These are phyloP conservation scores for Panulirus ornatus DNA, from an alignment of 1,140 invertebrate species.

Conservation along the genomic window DNA sequence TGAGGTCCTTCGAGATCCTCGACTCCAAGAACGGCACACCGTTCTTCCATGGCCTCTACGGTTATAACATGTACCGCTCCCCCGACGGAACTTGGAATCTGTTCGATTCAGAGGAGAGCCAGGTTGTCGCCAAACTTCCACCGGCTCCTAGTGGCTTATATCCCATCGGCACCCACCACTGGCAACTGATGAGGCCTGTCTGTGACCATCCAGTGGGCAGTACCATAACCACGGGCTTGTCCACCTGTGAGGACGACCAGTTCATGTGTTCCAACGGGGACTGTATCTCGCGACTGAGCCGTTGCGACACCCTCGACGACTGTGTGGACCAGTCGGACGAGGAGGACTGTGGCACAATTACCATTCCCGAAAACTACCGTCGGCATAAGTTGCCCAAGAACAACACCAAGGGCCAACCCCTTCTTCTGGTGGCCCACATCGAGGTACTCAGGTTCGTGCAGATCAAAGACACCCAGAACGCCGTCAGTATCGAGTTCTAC, in stretches of 20 bases:
- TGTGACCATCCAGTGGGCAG: background rate
- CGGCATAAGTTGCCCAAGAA: background rate
- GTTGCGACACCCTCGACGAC: background rate
- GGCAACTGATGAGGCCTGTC: background rate
- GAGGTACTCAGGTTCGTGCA: background rate
- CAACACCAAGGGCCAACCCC: background rate
- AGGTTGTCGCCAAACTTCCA: background rate
- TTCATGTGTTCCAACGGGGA: background rate
- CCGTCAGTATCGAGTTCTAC: background rate
- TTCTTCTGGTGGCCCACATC: background rate
- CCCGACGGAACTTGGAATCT: background rate
- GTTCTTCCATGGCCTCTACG: background rate
- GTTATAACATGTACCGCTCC: background rate
- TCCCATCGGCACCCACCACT: background rate
- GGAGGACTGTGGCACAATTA: background rate
- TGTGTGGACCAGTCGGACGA: background rate
- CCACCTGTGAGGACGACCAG: background rate
- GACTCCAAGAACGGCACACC: background rate
- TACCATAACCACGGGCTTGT: background rate
- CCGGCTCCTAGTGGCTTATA: background rate
- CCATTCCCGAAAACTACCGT: background rate
- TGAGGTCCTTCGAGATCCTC: background rate
- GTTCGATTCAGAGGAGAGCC: background rate
- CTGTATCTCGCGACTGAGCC: background rate
- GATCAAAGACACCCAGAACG: background rate